Conservation (phyloP, 1,140 invertebrate genomes). For the Stenopsyche tienmushanensis region DNA sequence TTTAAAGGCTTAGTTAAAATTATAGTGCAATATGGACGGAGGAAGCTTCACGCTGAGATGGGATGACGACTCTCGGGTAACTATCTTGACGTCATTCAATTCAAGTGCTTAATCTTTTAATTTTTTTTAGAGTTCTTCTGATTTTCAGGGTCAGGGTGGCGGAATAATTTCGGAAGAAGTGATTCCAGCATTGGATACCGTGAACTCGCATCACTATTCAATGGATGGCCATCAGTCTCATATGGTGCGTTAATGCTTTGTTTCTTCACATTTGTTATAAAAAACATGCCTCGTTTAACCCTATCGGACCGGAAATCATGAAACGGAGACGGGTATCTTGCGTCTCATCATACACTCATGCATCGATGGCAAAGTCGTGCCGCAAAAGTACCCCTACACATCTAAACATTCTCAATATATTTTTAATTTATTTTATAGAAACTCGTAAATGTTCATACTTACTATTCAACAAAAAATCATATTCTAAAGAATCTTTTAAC, state of each 20-base stretch:
- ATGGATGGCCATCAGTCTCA: conserved; percentile 38
- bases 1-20: no score
- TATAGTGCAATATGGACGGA: conserved; percentile 45
- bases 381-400: no score
- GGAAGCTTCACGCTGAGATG: conserved; percentile 52
- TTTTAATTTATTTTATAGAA: no score
- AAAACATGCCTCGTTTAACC: no score
- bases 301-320: no score
- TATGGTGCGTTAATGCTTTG: conserved; percentile 43
- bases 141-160: conserved; percentile 54
- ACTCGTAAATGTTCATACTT: no score
- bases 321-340: no score
- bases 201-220: conserved; percentile 47
- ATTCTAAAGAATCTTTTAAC: no score
- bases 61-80: conserved; percentile 51
- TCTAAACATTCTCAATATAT: no score
- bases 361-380: no score
- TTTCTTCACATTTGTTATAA: not conserved
- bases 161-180: conserved; percentile 64
- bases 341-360: no score
- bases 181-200: conserved; percentile 62
- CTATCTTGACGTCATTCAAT: conserved; percentile 43
- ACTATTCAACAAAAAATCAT: no score
- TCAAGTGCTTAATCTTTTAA: conserved; percentile 18
- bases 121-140: conserved; percentile 13